Evolutionary conservation across 2,113 vertebrate genomes (phyloP).

Genomic region (Chrysochloris asiatica): DNA sequence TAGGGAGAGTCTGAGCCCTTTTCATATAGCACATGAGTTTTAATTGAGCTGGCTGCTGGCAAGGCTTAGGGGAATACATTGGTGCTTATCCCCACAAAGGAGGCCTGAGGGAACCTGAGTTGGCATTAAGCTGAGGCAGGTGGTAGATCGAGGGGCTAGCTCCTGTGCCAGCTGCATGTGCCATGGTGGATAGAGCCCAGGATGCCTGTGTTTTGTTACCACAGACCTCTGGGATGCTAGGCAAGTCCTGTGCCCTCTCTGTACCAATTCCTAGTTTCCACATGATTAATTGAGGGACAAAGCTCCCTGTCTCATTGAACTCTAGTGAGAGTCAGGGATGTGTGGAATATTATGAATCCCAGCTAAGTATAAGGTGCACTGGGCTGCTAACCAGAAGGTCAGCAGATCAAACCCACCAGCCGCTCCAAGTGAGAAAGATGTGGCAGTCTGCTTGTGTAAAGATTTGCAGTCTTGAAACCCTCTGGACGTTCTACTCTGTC

Average conservation of each 20-base stretch:
- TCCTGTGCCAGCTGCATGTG: neutral
- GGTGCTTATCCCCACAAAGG: neutral
- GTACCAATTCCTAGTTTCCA: neutral
- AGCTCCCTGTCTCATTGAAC: neutral
- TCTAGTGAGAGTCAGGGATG: neutral
- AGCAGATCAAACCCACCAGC: neutral
- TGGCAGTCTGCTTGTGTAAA: neutral
- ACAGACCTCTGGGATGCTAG: neutral
- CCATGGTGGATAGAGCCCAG: neutral
- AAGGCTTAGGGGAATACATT: fast-evolving
- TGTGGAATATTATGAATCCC: neutral
- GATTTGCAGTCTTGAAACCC: neutral
- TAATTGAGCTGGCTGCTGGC: neutral
- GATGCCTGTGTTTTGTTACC: neutral
- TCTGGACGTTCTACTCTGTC: neutral
- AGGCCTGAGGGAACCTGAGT: neutral
- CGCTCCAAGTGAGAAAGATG: neutral
- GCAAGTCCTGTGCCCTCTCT: neutral
- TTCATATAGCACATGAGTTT: neutral
- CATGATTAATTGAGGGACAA: neutral
- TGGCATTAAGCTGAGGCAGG: neutral
- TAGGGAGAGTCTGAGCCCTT: neutral
- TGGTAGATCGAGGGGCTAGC: fast-evolving
- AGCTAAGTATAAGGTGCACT: neutral
- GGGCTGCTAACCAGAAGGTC: neutral